Conservation (phyloP, 2,113 vertebrate species). For the Sylvia atricapilla region DNA sequence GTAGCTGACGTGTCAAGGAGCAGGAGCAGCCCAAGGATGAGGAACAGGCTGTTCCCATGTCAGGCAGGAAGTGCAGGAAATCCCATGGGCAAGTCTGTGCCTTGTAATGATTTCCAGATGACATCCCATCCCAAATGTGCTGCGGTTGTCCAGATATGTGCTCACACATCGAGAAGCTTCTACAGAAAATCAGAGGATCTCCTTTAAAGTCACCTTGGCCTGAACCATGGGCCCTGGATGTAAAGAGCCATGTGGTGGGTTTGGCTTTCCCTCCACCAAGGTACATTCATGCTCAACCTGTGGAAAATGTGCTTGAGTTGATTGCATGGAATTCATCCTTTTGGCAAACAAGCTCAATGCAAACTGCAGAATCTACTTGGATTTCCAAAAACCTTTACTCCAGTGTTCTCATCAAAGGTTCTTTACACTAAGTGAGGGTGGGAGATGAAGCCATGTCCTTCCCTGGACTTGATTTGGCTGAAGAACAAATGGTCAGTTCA, state of each 20-base stretch:
- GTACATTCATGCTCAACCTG: neutral
- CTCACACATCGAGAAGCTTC: neutral
- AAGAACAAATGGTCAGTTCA: neutral
- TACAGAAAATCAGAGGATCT: neutral
- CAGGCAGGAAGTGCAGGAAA: slow-evolving; percentile 15
- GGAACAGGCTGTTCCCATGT: slow-evolving; percentile 26
- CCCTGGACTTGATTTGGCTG: neutral
- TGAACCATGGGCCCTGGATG: neutral
- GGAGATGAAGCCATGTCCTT: neutral
- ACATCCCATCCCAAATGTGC: neutral
- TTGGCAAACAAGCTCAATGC: neutral
- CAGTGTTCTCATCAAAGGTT: neutral
- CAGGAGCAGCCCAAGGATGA: neutral
- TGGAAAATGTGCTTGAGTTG: neutral
- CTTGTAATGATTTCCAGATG: slow-evolving; percentile 37
- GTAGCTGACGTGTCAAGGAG: neutral
- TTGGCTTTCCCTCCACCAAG: neutral
- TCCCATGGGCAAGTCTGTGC: neutral
- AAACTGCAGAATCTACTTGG: neutral
- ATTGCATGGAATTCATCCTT: neutral
- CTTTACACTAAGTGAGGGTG: neutral
- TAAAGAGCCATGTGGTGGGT: neutral
- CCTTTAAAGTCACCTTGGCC: slow-evolving; percentile 1
- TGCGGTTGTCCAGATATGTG: neutral
- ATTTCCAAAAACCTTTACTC: neutral